Percentiles rank a stretch among this genome's conserved stretches.
Evolutionary conservation across 2,113 vertebrate species (phyloP).

Genomic region (Pelodiscus sinensis): DNA sequence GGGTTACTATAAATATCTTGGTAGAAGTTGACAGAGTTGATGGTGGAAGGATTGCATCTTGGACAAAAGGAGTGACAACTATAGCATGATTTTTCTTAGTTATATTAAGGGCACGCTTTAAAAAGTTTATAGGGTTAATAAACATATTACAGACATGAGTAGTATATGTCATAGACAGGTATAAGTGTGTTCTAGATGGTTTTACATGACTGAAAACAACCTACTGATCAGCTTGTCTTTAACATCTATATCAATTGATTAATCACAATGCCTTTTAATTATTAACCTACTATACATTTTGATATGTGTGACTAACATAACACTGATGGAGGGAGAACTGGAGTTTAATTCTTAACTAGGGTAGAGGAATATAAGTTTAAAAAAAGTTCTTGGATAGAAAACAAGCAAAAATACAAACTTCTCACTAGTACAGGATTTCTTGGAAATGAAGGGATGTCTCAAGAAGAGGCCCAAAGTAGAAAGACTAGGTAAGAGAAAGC

Average conservation of each 20-base stretch:
- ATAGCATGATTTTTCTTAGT: background rate
- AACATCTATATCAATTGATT: background rate
- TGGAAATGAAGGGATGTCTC: background rate
- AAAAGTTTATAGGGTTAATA: background rate
- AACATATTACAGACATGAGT: rapidly evolving
- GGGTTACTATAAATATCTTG: background rate
- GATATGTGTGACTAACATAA: background rate
- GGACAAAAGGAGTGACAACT: background rate
- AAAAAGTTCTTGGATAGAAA: background rate
- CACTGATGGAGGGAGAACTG: rapidly evolving
- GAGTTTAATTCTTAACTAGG: background rate
- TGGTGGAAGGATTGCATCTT: background rate
- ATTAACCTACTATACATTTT: background rate
- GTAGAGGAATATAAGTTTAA: background rate
- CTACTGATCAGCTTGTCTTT: background rate
- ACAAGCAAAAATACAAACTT: background rate
- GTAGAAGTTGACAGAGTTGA: background rate
- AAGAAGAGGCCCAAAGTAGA: background rate
- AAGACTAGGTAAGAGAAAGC: background rate
- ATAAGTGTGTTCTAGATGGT: background rate
- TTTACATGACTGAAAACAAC: background rate
- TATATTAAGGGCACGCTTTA: background rate
- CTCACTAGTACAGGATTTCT: background rate
- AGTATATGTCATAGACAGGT: background rate
- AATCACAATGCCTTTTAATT: background rate